Percentiles rank a stretch among this genome's conserved stretches.
Conservation (phyloP, 1,140 invertebrate species). For the Acromyrmex charruanus region DNA sequence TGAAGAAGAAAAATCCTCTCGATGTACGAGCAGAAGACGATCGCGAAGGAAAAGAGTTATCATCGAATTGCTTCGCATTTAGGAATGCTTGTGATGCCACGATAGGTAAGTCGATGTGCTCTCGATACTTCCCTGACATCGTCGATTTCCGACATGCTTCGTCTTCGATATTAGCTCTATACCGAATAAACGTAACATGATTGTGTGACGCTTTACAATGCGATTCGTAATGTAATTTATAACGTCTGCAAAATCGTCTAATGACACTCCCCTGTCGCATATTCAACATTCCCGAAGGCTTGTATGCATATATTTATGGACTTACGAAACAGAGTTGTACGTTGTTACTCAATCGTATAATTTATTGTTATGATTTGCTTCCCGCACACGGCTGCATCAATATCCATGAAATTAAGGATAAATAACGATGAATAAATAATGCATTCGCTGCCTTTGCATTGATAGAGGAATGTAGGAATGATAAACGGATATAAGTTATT, state of each 20-base stretch:
- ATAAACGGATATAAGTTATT: slow-evolving; percentile 11
- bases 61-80: slow-evolving; percentile 50
- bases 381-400: neutral
- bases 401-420: slow-evolving; percentile 32
- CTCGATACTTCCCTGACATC: neutral
- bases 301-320: slow-evolving; percentile 38
- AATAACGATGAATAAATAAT: slow-evolving; percentile 17
- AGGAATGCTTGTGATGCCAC: neutral
- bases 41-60: slow-evolving; percentile 47
- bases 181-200: neutral
- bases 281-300: slow-evolving; percentile 23
- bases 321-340: slow-evolving; percentile 32
- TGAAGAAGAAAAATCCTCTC: slow-evolving; percentile 28
- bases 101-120: neutral
- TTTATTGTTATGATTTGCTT: slow-evolving; percentile 50
- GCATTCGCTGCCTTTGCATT: neutral
- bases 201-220: slow-evolving; percentile 12
- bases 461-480: neutral
- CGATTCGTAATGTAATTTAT: slow-evolving; percentile 28
- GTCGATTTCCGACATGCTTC: slow-evolving; percentile 10
- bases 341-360: slow-evolving; percentile 46
- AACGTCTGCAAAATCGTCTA: neutral
- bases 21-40: slow-evolving; percentile 39
- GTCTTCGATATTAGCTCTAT: neutral
- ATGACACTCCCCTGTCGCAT: slow-evolving; percentile 23